Percentiles rank a stretch among this genome's conserved stretches.
These are phyloP conservation scores for Pseudopipra pipra DNA, from an alignment of 2,113 vertebrate genomes.

Conservation along the genomic window DNA sequence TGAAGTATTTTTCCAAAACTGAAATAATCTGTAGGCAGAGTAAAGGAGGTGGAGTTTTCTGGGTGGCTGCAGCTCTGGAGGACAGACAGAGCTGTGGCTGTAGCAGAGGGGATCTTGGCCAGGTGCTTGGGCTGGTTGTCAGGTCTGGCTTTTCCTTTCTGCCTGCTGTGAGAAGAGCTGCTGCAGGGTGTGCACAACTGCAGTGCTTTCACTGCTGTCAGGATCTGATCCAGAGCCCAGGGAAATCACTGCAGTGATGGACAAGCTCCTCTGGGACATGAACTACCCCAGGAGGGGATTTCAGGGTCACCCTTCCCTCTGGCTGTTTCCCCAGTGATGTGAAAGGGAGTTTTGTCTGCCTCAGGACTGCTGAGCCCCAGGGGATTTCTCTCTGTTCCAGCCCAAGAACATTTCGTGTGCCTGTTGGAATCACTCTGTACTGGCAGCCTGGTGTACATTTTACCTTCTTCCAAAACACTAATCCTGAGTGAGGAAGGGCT, in stretches of 20 bases:
- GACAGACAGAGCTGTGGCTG: not conserved
- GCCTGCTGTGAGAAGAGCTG: not conserved
- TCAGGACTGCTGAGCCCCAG: not conserved
- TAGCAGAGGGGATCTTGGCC: not conserved
- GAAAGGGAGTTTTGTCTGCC: not conserved
- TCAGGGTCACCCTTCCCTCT: not conserved
- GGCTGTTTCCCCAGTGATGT: not conserved
- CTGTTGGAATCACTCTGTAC: not conserved
- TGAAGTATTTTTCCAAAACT: not conserved
- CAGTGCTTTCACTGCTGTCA: not conserved
- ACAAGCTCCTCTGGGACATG: not conserved
- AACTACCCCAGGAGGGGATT: not conserved
- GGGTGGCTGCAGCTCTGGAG: not conserved
- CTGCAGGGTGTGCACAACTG: not conserved
- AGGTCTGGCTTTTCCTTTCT: not conserved
- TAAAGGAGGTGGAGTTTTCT: not conserved
- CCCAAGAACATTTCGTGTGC: not conserved
- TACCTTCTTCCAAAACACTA: not conserved
- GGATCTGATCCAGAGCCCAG: not conserved
- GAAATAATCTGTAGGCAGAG: not conserved
- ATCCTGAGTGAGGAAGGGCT: not conserved
- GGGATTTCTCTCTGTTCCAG: not conserved
- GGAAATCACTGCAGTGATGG: not conserved
- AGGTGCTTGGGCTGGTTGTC: accelerated
- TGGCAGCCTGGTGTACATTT: not conserved